A percentile compares a stretch with the other conserved stretches of the same genome.
phyloP scores from a whole-genome alignment of 2,797 vertebrate genomes.

The Choloepus didactylus region DNA sequence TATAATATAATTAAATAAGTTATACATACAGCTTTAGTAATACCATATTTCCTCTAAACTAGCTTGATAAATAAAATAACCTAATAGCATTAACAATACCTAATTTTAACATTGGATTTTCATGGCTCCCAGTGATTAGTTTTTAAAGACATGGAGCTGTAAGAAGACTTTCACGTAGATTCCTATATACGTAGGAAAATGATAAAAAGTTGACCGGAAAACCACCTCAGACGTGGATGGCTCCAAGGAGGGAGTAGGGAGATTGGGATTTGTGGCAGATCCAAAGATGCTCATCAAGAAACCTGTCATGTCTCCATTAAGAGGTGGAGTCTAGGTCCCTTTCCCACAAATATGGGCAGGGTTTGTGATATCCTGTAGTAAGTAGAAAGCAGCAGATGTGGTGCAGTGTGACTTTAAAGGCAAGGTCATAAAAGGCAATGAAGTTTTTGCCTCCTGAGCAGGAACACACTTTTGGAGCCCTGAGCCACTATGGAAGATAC shows the following conservation, averaged over 20 bases:
- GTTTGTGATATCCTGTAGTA: not conserved
- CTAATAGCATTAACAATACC: not conserved
- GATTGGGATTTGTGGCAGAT: not conserved
- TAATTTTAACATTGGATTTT: not conserved
- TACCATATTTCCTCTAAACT: not conserved
- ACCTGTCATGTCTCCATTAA: no score
- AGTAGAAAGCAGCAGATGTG: not conserved
- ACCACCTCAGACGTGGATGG: not conserved
- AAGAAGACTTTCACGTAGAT: not conserved
- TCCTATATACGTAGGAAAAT: not conserved
- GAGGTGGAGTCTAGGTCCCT: not conserved
- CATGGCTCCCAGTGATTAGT: not conserved
- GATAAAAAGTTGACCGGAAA: not conserved
- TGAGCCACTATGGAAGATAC: accelerated
- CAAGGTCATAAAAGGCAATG: not conserved
- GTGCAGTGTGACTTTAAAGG: not conserved
- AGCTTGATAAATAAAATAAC: not conserved
- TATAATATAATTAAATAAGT: not conserved
- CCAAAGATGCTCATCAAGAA: not conserved
- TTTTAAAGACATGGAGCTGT: not conserved
- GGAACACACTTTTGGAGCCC: not conserved
- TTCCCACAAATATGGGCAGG: not conserved
- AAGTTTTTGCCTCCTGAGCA: not conserved
- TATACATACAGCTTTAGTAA: not conserved
- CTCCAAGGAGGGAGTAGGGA: not conserved